phyloP scores from a whole-genome alignment of 2,888 invertebrate species.

The Pterostichus madidus region DNA sequence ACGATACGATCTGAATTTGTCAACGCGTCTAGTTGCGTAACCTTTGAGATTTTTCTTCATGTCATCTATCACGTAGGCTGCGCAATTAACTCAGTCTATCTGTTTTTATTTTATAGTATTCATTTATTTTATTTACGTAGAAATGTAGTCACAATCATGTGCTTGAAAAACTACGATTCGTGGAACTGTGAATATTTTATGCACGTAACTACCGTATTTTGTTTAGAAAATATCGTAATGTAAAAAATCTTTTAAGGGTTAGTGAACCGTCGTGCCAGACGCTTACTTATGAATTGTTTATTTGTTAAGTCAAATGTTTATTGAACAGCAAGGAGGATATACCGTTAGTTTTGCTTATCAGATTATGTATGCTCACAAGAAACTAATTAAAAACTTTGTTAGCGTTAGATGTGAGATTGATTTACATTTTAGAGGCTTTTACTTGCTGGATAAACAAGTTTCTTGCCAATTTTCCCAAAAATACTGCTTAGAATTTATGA shows the following conservation, averaged over 20 bases:
- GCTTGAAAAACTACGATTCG: neutral
- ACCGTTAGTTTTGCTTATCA: slow-evolving; percentile 41
- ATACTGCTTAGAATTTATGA: too few species aligned
- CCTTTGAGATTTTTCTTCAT: neutral
- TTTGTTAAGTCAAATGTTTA: slow-evolving; percentile 48
- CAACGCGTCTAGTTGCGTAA: slow-evolving; percentile 5
- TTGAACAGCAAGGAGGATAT: slow-evolving; percentile 36
- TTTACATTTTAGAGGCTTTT: slow-evolving; percentile 45
- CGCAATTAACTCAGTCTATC: neutral
- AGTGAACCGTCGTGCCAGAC: slow-evolving; percentile 33
- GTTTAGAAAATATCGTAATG: slow-evolving; percentile 20
- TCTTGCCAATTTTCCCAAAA: too few species aligned
- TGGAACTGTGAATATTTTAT: slow-evolving; percentile 38
- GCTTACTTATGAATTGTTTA: slow-evolving; percentile 52
- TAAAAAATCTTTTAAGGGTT: slow-evolving; percentile 9
- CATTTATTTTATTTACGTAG: slow-evolving; percentile 19
- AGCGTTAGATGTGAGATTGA: slow-evolving; percentile 21
- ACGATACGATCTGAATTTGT: slow-evolving; percentile 15
- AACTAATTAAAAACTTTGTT: slow-evolving; percentile 52
- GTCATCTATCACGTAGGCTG: slow-evolving; percentile 5
- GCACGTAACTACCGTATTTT: slow-evolving; percentile 20
- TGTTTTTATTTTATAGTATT: neutral
- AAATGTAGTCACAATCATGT: neutral
- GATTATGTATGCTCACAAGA: slow-evolving; percentile 53
- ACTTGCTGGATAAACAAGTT: neutral